Evolutionary conservation across 2,888 invertebrate genomes (phyloP).

Genomic region (Subacronicta megacephala): DNA sequence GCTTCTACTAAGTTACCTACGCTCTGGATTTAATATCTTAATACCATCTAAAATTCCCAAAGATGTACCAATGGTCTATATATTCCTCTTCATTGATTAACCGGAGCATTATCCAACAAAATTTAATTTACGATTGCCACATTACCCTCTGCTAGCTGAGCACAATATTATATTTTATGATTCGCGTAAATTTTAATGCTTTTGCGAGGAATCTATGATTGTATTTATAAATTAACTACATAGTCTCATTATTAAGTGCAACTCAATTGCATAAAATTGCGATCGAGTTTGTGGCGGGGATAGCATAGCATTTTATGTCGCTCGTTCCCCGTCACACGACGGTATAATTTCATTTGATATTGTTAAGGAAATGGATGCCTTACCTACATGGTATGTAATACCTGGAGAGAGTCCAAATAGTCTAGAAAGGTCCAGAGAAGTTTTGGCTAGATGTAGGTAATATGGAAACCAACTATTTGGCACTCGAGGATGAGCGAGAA

Average conservation of each 20-base stretch:
- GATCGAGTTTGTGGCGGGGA: constrained; percentile 16
- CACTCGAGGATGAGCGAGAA: neutral
- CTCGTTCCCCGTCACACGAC: constrained; percentile 35
- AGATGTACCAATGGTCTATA: neutral
- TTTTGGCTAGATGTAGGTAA: constrained; percentile 11
- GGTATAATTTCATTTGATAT: constrained; percentile 46
- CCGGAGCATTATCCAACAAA: neutral
- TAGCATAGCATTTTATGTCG: constrained; percentile 46
- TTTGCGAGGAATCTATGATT: constrained; percentile 15
- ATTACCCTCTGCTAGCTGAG: constrained; percentile 2
- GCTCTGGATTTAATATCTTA: constrained; percentile 24
- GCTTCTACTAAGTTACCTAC: constrained; percentile 28
- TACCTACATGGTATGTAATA: constrained; percentile 42
- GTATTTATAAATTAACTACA: constrained; percentile 24
- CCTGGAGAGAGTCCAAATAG: constrained; percentile 38
- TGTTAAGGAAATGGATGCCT: constrained; percentile 43
- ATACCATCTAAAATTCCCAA: constrained; percentile 22
- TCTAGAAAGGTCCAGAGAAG: constrained; percentile 20
- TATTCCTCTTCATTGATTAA: neutral
- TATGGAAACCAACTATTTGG: constrained; percentile 17
- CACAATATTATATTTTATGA: constrained; percentile 17
- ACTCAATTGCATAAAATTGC: constrained; percentile 42
- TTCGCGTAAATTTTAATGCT: constrained; percentile 13
- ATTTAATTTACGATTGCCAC: neutral
- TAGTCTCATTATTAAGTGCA: constrained; percentile 13